Evolutionary conservation across 2,797 vertebrate species (phyloP), one percentile per base, ranked within the genome.

Genomic region (Lithobates pipiens): DNA sequence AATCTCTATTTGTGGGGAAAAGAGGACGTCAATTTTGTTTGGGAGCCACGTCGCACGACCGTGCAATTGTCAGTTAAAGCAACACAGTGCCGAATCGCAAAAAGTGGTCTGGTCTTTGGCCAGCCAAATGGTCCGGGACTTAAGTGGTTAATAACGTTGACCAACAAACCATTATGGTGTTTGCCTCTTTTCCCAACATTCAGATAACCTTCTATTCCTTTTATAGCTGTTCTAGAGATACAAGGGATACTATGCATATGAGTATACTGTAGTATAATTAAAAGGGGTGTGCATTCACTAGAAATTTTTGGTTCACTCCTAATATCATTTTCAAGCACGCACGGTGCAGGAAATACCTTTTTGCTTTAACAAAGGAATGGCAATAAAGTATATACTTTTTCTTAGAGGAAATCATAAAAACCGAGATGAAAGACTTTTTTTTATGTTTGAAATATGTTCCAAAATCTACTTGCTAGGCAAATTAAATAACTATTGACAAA

Each of bases 401-500:
- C 57, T 80, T 73, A 80, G 36, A 32, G 70, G 77, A 74, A 80
- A 81, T 44, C 76, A 76, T 54, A 70, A 81, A 79, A 79, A 70
- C 10, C 27, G 25, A 46, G 78, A 81, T 85, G 77, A 85, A 85
- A 80, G 84, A 39, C 11, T 2, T 65, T 39, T 90, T 61, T 92
- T 61, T 92, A 90, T 87, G 88, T 89, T 88, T 85, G 84, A 88
- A 91, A 92, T 69, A 86, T 91, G 91, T 93, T 94, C 91, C 92
- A 94, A 92, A 91, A 91, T 91, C 90, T 88, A 90, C 85, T 83
- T 88, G 90, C 88, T 36, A 0, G 89, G 89, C 89, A 89, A 88
- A 90, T 86, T 88, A 90, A 91, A 87, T 85, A 57, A 76, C 88
- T 91, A 92, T 90, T 94, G 94, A 95, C 91, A 92, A 88, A 89